Percentiles rank a stretch among this genome's conserved stretches.
phyloP scores from a whole-genome alignment of 2,797 vertebrate genomes.

The Ctenochaetus hawaiiensis region DNA sequence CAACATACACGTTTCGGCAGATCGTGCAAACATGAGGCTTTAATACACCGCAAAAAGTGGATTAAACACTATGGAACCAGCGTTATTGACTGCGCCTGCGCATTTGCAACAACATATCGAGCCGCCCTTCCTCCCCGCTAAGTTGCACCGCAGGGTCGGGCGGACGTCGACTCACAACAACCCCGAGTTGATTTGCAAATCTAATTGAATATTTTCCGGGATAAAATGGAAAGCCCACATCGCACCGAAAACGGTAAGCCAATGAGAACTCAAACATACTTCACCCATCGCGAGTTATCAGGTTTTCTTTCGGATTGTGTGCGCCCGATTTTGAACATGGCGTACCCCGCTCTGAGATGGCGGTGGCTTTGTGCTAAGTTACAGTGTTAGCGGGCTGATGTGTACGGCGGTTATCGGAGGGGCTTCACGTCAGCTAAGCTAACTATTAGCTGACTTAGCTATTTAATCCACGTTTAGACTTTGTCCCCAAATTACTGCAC shows the following conservation, averaged over 20 bases:
- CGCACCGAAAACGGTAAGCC: constrained; percentile 61
- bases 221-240: constrained; percentile 64
- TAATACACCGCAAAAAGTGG: accelerated
- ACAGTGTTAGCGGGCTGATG: constrained; percentile 24
- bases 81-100: constrained; percentile 64
- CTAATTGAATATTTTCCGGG: background rate
- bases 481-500: accelerated
- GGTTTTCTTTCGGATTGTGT: constrained; percentile 68
- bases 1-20: accelerated
- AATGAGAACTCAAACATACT: accelerated
- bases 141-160: constrained; percentile 71
- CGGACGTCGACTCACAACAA: constrained; percentile 69
- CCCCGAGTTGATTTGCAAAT: constrained; percentile 25
- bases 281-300: background rate
- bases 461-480: background rate
- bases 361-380: constrained; percentile 62
- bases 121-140: constrained; percentile 77
- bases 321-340: constrained; percentile 84
- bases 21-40: accelerated
- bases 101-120: constrained; percentile 49
- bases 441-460: background rate
- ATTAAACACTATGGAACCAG: background rate
- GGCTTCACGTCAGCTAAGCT: background rate
- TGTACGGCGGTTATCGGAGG: background rate
- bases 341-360: constrained; percentile 82